Conservation (phyloP, 2,797 vertebrate species). For the Sebastes iracundus region DNA sequence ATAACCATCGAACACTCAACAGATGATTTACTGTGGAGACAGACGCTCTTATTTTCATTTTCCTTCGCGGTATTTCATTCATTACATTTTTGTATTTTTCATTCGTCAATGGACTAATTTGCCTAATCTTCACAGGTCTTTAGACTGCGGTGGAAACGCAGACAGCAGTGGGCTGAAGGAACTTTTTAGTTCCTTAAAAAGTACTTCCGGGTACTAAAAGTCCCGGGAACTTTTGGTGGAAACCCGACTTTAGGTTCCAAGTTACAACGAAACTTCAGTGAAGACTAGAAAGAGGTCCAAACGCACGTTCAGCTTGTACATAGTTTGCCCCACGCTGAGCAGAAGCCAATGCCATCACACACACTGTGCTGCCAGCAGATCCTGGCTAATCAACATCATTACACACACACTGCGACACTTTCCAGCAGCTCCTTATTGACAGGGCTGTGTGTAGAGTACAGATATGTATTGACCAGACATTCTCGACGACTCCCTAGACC, state of each 20-base stretch:
- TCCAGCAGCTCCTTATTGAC: conserved; percentile 54
- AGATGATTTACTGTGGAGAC: too few species aligned
- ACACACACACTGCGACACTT: conserved; percentile 54
- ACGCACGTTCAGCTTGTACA: conserved; percentile 46
- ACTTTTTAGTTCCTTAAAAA: too few species aligned
- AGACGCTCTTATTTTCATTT: too few species aligned
- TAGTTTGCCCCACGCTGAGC: conserved; percentile 58
- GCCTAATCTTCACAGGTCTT: too few species aligned
- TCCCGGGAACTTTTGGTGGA: too few species aligned
- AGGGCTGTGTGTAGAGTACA: conserved; percentile 51
- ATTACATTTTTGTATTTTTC: too few species aligned
- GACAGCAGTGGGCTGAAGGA: accelerated
- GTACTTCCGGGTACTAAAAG: too few species aligned
- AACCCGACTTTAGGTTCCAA: background rate
- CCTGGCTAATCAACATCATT: conserved; percentile 71
- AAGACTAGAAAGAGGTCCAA: conserved; percentile 3
- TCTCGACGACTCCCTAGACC: conserved; percentile 40
- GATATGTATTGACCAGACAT: conserved; percentile 72
- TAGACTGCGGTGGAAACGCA: too few species aligned
- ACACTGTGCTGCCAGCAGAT: conserved; percentile 71
- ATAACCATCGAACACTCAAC: too few species aligned
- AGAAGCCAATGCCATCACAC: conserved; percentile 78
- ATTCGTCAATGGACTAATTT: too few species aligned
- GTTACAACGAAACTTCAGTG: conserved; percentile 3
- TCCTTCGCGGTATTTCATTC: too few species aligned